Evolutionary conservation across 2,113 vertebrate genomes (phyloP).

Genomic region (Phyllostomus discolor): DNA sequence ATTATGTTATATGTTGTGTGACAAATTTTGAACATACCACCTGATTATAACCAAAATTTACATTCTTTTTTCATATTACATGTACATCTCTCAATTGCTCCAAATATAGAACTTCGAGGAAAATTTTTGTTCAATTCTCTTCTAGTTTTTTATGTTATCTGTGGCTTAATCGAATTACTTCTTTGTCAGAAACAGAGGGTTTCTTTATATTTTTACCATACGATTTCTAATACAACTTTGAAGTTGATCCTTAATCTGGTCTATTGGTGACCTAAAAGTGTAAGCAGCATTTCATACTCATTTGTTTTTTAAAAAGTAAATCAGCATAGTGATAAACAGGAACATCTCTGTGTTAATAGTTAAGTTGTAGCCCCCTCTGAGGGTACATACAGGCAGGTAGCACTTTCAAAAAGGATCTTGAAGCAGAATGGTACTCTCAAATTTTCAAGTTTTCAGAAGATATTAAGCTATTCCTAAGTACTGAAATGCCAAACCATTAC

Average conservation of each 20-base stretch:
- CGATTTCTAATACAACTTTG: background rate
- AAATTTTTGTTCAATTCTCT: background rate
- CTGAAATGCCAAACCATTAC: background rate
- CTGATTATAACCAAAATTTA: background rate
- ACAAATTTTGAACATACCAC: background rate
- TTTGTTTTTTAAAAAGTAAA: slow-evolving; percentile 8
- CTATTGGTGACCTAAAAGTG: background rate
- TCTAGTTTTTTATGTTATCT: background rate
- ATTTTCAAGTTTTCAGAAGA: slow-evolving; percentile 40
- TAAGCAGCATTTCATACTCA: background rate
- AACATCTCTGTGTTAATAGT: slow-evolving; percentile 26
- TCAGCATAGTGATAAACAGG: background rate
- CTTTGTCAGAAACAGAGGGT: slow-evolving; percentile 10
- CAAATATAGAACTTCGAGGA: background rate
- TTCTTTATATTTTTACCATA: background rate
- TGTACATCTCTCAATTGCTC: background rate
- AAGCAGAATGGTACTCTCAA: background rate
- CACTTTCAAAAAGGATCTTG: slow-evolving; percentile 42
- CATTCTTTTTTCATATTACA: background rate
- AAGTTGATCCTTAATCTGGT: background rate
- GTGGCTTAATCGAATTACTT: background rate
- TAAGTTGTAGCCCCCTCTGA: background rate
- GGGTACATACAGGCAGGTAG: background rate
- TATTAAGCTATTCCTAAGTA: slow-evolving; percentile 5
- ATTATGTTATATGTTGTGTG: background rate